phyloP scores from a whole-genome alignment of 1,140 invertebrate species.

The Panulirus ornatus region DNA sequence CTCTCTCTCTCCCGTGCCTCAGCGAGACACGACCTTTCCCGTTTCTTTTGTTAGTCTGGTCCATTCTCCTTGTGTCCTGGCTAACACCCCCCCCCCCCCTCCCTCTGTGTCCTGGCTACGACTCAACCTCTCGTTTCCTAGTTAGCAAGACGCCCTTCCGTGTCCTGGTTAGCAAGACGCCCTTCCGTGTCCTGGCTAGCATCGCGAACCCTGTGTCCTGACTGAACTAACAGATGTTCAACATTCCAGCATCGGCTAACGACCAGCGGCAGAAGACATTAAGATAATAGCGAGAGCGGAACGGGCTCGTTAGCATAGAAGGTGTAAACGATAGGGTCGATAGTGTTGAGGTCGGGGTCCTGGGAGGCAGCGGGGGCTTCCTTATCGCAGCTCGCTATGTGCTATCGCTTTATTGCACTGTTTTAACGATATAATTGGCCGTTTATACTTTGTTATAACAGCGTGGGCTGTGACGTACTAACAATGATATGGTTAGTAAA shows the following conservation, averaged over 20 bases:
- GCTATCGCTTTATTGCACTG: constrained; percentile 54
- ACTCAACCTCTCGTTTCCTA: no score
- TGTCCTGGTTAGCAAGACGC: neutral
- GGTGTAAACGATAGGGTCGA: constrained; percentile 61
- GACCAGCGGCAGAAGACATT: constrained; percentile 63
- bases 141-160: neutral
- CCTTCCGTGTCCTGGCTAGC: neutral
- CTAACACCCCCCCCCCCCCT: no score
- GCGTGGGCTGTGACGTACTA: neutral
- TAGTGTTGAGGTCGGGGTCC: constrained; percentile 37
- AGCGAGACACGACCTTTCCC: no score
- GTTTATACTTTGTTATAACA: constrained; percentile 37
- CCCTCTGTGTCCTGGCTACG: no score
- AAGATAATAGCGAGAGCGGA: constrained; percentile 63
- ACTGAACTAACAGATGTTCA: constrained; percentile 66
- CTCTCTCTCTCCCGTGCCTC: no score
- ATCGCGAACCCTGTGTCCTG: constrained; percentile 33
- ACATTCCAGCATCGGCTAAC: constrained; percentile 61
- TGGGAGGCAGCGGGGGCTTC: neutral
- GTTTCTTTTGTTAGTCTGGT: neutral
- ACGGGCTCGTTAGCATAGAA: constrained; percentile 64
- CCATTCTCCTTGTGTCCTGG: neutral
- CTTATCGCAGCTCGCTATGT: neutral
- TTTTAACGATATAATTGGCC: constrained; percentile 45
- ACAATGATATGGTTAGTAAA: neutral